Evolutionary conservation across 2,113 vertebrate genomes (phyloP), one percentile per base, ranked within the genome.

Genomic region (Sprattus sprattus): DNA sequence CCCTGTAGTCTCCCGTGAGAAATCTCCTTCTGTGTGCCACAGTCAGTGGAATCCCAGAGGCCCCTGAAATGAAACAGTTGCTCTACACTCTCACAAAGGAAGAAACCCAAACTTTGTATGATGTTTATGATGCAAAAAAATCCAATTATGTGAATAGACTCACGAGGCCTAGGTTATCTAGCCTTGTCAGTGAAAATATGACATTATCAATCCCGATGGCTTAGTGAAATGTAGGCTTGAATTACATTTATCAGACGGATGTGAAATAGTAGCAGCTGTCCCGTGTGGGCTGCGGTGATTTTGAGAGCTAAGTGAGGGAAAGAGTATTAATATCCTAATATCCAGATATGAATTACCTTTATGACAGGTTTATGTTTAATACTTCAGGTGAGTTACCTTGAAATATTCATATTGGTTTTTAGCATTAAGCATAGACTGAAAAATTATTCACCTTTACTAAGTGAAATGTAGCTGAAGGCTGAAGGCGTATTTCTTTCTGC

Each of bases 1-100:
- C 87, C 28, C 20, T 20, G 82, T 88, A 83, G 87, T 86, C 82
- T 87, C 88, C 82, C 85, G 2, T 47, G 87, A 86, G 89, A 89
- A 11, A 22, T 32, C 25, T 75, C 83, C 82, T 85, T 54, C 85
- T 86, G 83, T 88, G n/a, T 28, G 7, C 6, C 64, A 10, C n/a
- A 67, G 57, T 64, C 57, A 25, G 57, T 6, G 57, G n/a, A n/a
- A 28, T 28, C 64, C 64, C n/a, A 28, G n/a, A 28, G 64, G 25
- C 54, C 18, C 20, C 54, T 20, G 3, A 1, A 6, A 22, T 22
- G 54, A 60, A 60, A 22, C 54, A 60, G 54, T 54, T 10, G 20
- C 54, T 7, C 54, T 6, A 22, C 18, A 4, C 54, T 22, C 18
- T 6, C 54, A 60, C 54, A 60, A 60, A 18, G 3, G 18, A 20